Percentiles rank a stretch among this genome's conserved stretches.
These are phyloP conservation scores for Tiaroga cobitis DNA, from an alignment of 2,797 vertebrate genomes.

Conservation along the genomic window DNA sequence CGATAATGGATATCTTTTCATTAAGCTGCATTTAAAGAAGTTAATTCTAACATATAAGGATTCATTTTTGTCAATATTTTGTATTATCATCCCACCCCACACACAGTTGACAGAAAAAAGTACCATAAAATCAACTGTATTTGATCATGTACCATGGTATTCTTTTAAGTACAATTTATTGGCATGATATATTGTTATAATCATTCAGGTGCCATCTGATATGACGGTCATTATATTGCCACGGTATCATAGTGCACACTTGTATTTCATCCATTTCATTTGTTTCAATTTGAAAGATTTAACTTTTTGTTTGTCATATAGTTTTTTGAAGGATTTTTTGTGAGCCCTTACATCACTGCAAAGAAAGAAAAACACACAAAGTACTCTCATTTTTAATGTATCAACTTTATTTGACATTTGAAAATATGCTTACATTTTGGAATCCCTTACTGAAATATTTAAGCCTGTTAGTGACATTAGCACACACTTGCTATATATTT, in stretches of 20 bases:
- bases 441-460: neutral
- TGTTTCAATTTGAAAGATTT: neutral
- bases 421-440: slow-evolving; percentile 1
- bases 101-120: neutral
- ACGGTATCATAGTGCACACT: neutral
- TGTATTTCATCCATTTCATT: neutral
- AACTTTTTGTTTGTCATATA: neutral
- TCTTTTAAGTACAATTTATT: neutral
- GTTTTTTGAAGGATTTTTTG: neutral
- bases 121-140: neutral
- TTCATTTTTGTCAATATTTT: neutral
- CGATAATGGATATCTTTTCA: neutral
- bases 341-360: neutral
- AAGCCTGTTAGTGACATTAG: slow-evolving; percentile 19
- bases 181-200: neutral
- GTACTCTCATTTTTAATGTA: neutral
- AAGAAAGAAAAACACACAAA: neutral
- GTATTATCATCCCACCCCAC: neutral
- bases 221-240: neutral
- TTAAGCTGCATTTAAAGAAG: neutral
- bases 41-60: neutral
- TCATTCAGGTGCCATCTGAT: neutral
- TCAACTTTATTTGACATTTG: slow-evolving; percentile 13
- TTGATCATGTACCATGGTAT: neutral
- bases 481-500: neutral